Evolutionary conservation across 2,888 invertebrate species (phyloP).

Genomic region (Trimorus sp.): DNA sequence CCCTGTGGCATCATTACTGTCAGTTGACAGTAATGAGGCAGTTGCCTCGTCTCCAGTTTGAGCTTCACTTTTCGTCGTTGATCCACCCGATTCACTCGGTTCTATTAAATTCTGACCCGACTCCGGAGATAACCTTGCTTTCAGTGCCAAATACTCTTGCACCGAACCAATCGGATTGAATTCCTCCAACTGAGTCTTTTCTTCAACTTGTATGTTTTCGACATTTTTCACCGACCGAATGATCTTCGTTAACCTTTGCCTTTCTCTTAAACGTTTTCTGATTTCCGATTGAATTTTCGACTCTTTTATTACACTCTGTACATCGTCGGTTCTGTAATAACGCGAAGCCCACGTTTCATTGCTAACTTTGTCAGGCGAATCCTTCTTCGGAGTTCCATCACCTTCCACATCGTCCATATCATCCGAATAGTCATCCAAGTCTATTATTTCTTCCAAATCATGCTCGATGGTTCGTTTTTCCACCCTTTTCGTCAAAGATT

Average conservation of each 20-base stretch:
- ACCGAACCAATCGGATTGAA: slow-evolving; percentile 77
- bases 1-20: too few species aligned
- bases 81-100: too few species aligned
- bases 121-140: slow-evolving; percentile 55
- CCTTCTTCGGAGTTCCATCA: slow-evolving; percentile 18
- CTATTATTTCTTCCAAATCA: slow-evolving; percentile 76
- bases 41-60: too few species aligned
- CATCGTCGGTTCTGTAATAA: slow-evolving; percentile 80
- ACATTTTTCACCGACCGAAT: slow-evolving; percentile 72
- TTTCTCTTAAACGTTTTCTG: slow-evolving; percentile 78
- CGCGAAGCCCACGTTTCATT: slow-evolving; percentile 79
- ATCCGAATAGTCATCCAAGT: slow-evolving; percentile 79
- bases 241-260: slow-evolving; percentile 77
- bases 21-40: too few species aligned
- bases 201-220: slow-evolving; percentile 41
- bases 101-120: too few species aligned
- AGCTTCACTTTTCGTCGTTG: too few species aligned
- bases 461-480: slow-evolving; percentile 24
- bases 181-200: slow-evolving; percentile 52
- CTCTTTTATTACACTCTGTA: slow-evolving; percentile 80
- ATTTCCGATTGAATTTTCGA: slow-evolving; percentile 81
- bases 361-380: slow-evolving; percentile 8
- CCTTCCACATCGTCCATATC: slow-evolving; percentile 78
- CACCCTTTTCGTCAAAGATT: neutral
- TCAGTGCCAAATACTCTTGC: slow-evolving; percentile 79